Conservation (phyloP, 2,797 vertebrate genomes). For the Mus minutoides region DNA sequence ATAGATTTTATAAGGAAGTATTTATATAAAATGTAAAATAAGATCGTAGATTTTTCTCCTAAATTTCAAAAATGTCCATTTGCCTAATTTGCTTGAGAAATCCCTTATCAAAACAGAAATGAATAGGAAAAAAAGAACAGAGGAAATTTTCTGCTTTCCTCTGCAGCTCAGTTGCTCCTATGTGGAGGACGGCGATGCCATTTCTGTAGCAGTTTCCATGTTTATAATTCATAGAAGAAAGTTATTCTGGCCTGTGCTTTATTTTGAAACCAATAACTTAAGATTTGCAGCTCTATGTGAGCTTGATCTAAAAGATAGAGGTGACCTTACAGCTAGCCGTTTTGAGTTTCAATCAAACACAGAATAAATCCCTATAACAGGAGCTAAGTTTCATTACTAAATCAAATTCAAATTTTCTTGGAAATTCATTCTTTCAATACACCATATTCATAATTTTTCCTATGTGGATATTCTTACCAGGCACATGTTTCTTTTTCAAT, state of each 20-base stretch:
- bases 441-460: background rate
- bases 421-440: slow-evolving; percentile 25
- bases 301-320: background rate
- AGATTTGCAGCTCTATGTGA: background rate
- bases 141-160: background rate
- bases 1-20: background rate
- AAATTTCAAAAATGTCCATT: background rate
- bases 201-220: background rate
- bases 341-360: slow-evolving; percentile 37
- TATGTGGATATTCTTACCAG: slow-evolving; percentile 60
- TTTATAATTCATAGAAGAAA: slow-evolving; percentile 8
- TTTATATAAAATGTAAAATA: background rate
- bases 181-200: background rate
- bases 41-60: background rate
- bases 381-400: background rate
- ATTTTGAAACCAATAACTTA: background rate
- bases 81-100: background rate
- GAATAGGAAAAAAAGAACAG: background rate
- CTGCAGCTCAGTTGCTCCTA: background rate
- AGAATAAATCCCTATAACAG: background rate
- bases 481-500: slow-evolving; percentile 17
- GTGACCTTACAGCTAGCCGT: background rate
- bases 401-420: slow-evolving; percentile 53
- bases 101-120: background rate
- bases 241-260: background rate